Percentiles rank a stretch among this genome's conserved stretches.
These are phyloP conservation scores for Trinorchestia longiramus DNA, from an alignment of 1,140 invertebrate genomes.

Conservation along the genomic window DNA sequence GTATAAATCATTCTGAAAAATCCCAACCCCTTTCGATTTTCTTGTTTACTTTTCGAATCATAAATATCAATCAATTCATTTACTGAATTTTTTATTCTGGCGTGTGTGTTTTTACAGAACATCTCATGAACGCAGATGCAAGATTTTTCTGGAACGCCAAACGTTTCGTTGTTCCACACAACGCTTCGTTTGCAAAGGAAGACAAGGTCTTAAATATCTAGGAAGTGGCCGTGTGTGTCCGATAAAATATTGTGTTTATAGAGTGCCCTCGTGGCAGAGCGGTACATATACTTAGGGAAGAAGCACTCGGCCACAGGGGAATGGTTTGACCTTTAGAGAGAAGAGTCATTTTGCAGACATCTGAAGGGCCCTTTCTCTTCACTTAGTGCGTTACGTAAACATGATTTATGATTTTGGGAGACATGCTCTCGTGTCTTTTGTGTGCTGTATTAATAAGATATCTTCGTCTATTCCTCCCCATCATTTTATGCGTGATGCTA, in stretches of 20 bases:
- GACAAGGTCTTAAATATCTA: slow-evolving; percentile 8
- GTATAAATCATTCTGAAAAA: too few species aligned
- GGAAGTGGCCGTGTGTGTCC: slow-evolving; percentile 27
- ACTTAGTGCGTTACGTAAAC: background rate
- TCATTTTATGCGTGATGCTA: background rate
- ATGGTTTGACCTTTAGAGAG: background rate
- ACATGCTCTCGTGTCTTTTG: background rate
- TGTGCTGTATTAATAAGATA: background rate
- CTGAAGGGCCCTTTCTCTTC: background rate
- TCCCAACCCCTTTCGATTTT: too few species aligned
- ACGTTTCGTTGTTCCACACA: background rate
- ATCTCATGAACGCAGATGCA: background rate
- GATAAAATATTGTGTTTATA: slow-evolving; percentile 38
- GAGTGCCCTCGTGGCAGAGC: background rate
- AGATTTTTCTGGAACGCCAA: background rate
- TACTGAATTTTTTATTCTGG: too few species aligned
- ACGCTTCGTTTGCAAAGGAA: slow-evolving; percentile 26
- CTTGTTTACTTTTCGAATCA: too few species aligned
- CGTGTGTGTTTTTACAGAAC: background rate
- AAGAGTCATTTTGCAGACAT: slow-evolving; percentile 17
- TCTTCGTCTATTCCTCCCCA: background rate
- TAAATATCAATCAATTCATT: too few species aligned
- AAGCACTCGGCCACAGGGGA: background rate
- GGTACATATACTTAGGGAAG: slow-evolving; percentile 22
- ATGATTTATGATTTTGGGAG: background rate